phyloP scores from a whole-genome alignment of 2,888 invertebrate genomes.

The Cyaniris semiargus region DNA sequence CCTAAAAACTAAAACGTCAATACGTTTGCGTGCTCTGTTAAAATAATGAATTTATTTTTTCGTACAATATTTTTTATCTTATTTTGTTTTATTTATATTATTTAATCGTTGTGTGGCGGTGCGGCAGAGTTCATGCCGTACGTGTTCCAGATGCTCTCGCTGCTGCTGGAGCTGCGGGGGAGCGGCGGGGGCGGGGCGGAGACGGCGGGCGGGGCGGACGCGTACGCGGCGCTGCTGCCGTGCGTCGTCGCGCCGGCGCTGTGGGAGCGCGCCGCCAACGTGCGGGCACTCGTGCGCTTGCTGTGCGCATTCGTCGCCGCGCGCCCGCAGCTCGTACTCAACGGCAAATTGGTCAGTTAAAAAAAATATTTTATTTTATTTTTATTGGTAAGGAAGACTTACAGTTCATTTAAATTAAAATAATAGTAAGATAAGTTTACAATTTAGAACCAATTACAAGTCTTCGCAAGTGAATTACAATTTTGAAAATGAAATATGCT shows the following conservation, averaged over 20 bases:
- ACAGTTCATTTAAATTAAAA: too few species aligned
- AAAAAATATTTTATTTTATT: too few species aligned
- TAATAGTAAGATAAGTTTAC: too few species aligned
- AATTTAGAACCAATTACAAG: too few species aligned
- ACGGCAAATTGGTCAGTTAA: constrained; percentile 84
- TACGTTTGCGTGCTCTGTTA: too few species aligned
- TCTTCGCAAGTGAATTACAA: too few species aligned
- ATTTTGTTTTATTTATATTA: neutral
- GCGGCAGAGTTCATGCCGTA: constrained; percentile 96
- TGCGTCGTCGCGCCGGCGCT: constrained; percentile 93
- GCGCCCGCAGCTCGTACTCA: constrained; percentile 58
- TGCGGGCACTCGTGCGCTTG: constrained; percentile 95
- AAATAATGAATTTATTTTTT: neutral
- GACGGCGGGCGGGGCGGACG: constrained; percentile 80
- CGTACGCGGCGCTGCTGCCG: constrained; percentile 94
- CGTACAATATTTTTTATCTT: neutral
- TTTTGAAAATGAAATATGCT: too few species aligned
- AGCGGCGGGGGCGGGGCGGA: constrained; percentile 53
- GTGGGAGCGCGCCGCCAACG: constrained; percentile 97
- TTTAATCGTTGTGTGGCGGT: neutral
- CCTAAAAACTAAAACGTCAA: too few species aligned
- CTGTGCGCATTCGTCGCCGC: constrained; percentile 90
- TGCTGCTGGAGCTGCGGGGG: constrained; percentile 89
- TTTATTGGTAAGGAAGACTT: too few species aligned
- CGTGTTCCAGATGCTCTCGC: constrained; percentile 97